Conservation (phyloP, 2,888 invertebrate species). For the Drosophila robusta region DNA sequence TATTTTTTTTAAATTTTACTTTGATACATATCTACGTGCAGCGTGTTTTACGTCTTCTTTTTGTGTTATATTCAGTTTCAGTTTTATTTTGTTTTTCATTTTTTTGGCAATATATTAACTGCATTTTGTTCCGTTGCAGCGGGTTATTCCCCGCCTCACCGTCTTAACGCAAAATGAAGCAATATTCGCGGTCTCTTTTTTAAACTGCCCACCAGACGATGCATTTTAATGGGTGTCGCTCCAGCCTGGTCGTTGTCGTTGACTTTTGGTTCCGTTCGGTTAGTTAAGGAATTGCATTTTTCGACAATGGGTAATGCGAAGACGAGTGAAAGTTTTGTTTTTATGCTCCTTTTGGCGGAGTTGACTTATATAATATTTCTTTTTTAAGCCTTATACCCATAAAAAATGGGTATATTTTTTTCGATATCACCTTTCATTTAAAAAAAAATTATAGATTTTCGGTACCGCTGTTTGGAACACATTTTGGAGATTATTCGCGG, state of each 20-base stretch:
- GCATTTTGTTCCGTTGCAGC: conserved; percentile 42
- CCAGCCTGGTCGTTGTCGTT: conserved; percentile 6
- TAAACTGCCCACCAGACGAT: conserved; percentile 41
- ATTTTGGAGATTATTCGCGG: too few species aligned
- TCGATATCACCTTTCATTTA: too few species aligned
- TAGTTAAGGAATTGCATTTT: conserved; percentile 60
- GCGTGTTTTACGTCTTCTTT: conserved; percentile 4
- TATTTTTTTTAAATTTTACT: neutral
- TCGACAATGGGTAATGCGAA: neutral
- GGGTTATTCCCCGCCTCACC: conserved; percentile 48
- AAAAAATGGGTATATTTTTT: neutral
- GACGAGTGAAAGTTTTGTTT: conserved; percentile 62
- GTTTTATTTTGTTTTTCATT: conserved; percentile 8
- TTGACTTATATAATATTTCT: conserved; percentile 43
- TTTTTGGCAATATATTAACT: conserved; percentile 29
- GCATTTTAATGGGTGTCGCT: conserved; percentile 57
- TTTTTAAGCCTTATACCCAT: neutral
- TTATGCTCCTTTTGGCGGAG: conserved; percentile 56
- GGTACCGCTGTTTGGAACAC: too few species aligned
- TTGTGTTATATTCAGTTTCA: conserved; percentile 22
- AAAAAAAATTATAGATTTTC: too few species aligned
- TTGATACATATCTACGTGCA: conserved; percentile 40
- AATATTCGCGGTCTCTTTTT: conserved; percentile 47
- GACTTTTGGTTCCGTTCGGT: conserved; percentile 56
- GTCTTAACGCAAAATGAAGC: conserved; percentile 34